Conservation (phyloP, 1,140 invertebrate species). For the Episyrphus balteatus region DNA sequence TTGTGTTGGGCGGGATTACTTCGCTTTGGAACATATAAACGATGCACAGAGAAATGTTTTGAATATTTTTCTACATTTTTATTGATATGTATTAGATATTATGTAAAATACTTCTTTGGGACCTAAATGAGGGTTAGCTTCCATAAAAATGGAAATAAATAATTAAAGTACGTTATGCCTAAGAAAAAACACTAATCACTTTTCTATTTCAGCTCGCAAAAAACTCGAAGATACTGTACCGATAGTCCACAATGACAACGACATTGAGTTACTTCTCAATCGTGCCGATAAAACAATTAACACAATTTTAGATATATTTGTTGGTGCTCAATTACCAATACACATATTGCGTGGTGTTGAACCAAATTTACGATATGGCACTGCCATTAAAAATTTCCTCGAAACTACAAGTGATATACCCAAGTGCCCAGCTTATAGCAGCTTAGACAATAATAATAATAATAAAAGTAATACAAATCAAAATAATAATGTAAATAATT, state of each 20-base stretch:
- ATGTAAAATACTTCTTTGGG: too few species aligned
- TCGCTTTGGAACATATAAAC: conserved; percentile 9
- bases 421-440: neutral
- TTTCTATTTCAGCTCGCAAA: conserved; percentile 47
- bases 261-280: conserved; percentile 42
- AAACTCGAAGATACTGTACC: conserved; percentile 46
- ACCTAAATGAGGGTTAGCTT: too few species aligned
- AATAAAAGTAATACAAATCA: neutral
- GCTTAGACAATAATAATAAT: neutral
- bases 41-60: conserved; percentile 1
- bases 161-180: too few species aligned
- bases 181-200: too few species aligned
- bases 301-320: conserved; percentile 34
- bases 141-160: too few species aligned
- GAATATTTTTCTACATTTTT: neutral
- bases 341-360: conserved; percentile 33
- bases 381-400: conserved; percentile 20
- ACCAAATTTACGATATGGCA: conserved; percentile 30
- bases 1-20: too few species aligned
- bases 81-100: too few species aligned
- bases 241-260: conserved; percentile 48
- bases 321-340: conserved; percentile 26
- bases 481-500: neutral
- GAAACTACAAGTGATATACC: conserved; percentile 5
- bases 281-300: conserved; percentile 14